Evolutionary conservation across 1,140 invertebrate genomes (phyloP), one percentile per base, ranked within the genome.

Genomic region (Caenorhabditis inopinata): DNA sequence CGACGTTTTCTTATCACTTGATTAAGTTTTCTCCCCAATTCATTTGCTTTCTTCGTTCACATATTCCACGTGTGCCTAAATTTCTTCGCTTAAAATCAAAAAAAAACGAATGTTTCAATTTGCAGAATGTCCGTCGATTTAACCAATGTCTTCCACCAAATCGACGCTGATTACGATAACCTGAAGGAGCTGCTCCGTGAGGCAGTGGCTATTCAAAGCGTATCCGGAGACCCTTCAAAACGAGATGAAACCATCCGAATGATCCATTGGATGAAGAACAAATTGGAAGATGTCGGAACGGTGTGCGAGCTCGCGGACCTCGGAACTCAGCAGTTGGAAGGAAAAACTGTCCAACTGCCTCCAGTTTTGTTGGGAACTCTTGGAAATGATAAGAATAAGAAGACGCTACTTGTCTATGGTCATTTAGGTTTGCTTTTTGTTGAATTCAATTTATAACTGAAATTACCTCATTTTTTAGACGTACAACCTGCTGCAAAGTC

Each of bases 371-470:
- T 97, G n/a, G 96, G 93, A 23, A 90, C 42, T n/a, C 75, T 81
- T 6, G 96, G 95, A 79, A 92, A 91, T 83, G 94, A 97, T 89
- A 90, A 92, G 0, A 92, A 92, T 6, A 90, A 91, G 85, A 92
- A 95, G 85, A 99, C 96, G 18, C 91, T 98, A 49, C 92, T 94
- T 74, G 91, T 99, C 62, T 99, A 99, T 90, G 97, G 96, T 0
- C 97, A 99, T 91, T 92, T 99, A 85, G 97, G 99, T 91, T 96
- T 98, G 1, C 96, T 98, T 89, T 96, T 96, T 49, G 96, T n/a
- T n/a, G n/a, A n/a, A n/a, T n/a, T n/a, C n/a, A n/a, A n/a, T n/a
- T n/a, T n/a, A n/a, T n/a, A 96, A 9, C 85, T 62, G 4, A 18
- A 0, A 23, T 32, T 32, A 6, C 27, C 18, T 2, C n/a, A 29